Conservation (phyloP, 2,888 invertebrate species). For the Helleia helle region DNA sequence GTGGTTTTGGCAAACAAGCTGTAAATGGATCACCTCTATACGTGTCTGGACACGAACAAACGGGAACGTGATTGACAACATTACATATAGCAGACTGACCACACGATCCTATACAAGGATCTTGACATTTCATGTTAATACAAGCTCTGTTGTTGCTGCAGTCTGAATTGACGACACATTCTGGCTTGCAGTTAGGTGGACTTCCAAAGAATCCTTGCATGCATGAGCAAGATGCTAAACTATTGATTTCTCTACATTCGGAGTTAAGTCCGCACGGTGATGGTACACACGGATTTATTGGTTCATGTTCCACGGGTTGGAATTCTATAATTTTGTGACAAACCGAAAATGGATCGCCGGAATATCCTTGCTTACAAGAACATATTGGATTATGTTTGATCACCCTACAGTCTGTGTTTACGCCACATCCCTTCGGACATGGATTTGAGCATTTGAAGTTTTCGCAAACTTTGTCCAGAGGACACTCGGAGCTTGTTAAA, state of each 20-base stretch:
- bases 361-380: conserved; percentile 75
- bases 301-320: conserved; percentile 32
- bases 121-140: conserved; percentile 82
- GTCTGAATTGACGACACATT: conserved; percentile 82
- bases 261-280: conserved; percentile 86
- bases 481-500: conserved; percentile 78
- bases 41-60: conserved; percentile 77
- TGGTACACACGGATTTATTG: conserved; percentile 78
- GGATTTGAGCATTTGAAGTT: conserved; percentile 82
- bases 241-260: conserved; percentile 70
- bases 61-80: conserved; percentile 83
- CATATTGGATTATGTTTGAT: conserved; percentile 82
- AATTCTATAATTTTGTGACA: conserved; percentile 46
- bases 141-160: conserved; percentile 83
- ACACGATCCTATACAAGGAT: conserved; percentile 86
- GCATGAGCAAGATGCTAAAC: conserved; percentile 79
- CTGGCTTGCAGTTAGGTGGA: conserved; percentile 84
- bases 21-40: conserved; percentile 85
- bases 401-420: conserved; percentile 80
- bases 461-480: conserved; percentile 77
- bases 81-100: conserved; percentile 82
- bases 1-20: conserved; percentile 74
- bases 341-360: conserved; percentile 77
- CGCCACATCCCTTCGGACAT: conserved; percentile 80
- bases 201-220: conserved; percentile 77